Base-by-base conservation (phyloP, 2,113 vertebrate genomes). In the Gasterosteus nipponicus region DNA sequence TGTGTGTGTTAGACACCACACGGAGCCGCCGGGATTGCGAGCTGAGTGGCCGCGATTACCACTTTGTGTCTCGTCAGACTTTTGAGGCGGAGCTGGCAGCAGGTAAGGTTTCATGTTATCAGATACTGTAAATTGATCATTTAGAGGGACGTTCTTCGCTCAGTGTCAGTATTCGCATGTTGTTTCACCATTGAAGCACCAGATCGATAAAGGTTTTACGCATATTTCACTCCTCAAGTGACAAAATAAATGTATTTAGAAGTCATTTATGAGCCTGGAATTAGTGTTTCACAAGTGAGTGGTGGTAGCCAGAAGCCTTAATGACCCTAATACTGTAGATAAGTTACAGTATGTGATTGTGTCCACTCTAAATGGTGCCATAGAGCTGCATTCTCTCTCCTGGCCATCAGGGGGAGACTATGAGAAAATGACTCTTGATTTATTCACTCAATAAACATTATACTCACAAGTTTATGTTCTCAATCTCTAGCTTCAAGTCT, bases 1-100 rank as follows among this genome's bases (percentile, higher is more conserved):
- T 53, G 35, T 74, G 39, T 82, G 31, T 70, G 58, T 60, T 78
- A 99, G 98, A 99, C 90, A 99, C 98, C 10, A 98, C 97, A 29
- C 94, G 98, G 70, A 96, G 92, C 75, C 95, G 97, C 7, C 88
- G 97, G 44, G 98, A 99, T 18, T 95, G 94, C 0, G 98, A 99
- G 92, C 91, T 95, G 53, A 95, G 95, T 33, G 96, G 96, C 22
- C 94, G 97, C 70, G 98, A 99, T 90, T 99, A 98, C 86, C 97
- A 98, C 84, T 99, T 99, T 51, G 92, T 98, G 15, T 97, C 98
- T 46, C 94, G 97, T 15, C 97, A 98, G 92, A 94, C 92, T 0
- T 99, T 99, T 75, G 98, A 99, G 80, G 92, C 94, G n/a, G 98
- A 99, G 59, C 89, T 96, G 66, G 93, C 96, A 38, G 93, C 96